Evolutionary conservation across 2,888 invertebrate genomes (phyloP), one percentile per base, ranked within the genome.

Genomic region (Idaea biselata): DNA sequence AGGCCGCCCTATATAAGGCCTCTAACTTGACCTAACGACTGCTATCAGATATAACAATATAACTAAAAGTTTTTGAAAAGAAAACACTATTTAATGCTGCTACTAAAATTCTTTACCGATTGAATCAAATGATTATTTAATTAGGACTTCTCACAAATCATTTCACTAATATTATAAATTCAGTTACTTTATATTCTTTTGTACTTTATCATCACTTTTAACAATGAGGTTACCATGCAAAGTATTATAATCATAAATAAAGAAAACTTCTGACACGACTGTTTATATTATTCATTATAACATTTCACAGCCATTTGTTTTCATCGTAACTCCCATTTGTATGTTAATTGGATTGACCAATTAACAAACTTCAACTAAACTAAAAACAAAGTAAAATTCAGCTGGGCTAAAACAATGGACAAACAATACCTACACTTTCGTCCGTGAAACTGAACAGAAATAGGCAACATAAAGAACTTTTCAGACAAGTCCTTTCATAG

Each of bases 351-450:
- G 69, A 67, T 53, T 59, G 58, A 58, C 63, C 58, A 63, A 68
- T 72, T 70, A 68, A 73, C 69, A 63, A 68, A 66, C 68, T 60
- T 66, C 63, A 44, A 44, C 44, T n/a, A 58, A 33, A 62, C 58
- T 60, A 65, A 58, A 67, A 61, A 65, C 44, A 44, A 44, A 44
- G 44, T 44, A 14, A 44, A 44, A 44, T 44, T 44, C 44, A 44
- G 11, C 44, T 44, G 6, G 44, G 44, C 44, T 3, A 44, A 44
- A 44, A 44, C 44, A 44, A 44, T 44, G 44, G 44, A 44, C 44
- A 25, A 25, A 44, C 44, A 44, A 44, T 44, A 11, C 44, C 44
- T 44, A 44, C 11, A 44, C 11, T 44, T 44, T 44, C 44, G 44
- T 14, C 44, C 44, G 44, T 44, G 44, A 44, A 44, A 44, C 44